Evolutionary conservation across 1,140 invertebrate genomes (phyloP).

Genomic region (Drosophila ogumai): DNA sequence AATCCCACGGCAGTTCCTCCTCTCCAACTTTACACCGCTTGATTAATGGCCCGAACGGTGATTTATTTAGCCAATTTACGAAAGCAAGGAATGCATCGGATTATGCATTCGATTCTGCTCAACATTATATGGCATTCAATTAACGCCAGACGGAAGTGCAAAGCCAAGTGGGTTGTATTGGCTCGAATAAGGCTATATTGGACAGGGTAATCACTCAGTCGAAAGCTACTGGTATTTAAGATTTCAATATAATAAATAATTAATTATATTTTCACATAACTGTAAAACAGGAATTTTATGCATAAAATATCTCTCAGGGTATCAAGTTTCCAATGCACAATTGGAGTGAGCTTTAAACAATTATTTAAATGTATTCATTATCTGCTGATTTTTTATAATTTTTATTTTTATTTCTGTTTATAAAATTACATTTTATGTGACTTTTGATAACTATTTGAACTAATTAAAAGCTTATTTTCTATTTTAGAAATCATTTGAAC

Average conservation of each 20-base stretch:
- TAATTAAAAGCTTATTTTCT: background rate
- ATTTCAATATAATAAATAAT: slow-evolving; percentile 4
- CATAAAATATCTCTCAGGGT: background rate
- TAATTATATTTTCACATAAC: background rate
- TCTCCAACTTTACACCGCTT: slow-evolving; percentile 39
- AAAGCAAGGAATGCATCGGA: slow-evolving; percentile 45
- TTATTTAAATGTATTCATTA: background rate
- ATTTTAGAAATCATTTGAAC: background rate
- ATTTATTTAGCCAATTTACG: slow-evolving; percentile 50
- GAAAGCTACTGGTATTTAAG: slow-evolving; percentile 3
- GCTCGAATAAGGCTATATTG: slow-evolving; percentile 25
- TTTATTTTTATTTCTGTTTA: no score
- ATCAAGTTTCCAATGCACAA: background rate
- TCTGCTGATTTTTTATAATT: background rate
- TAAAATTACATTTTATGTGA: no score
- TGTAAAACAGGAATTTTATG: background rate
- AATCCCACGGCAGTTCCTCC: slow-evolving; percentile 14
- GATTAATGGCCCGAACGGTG: slow-evolving; percentile 62
- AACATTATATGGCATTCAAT: slow-evolving; percentile 39
- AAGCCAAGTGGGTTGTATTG: slow-evolving; percentile 6
- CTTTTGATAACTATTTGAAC: no score
- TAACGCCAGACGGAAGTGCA: slow-evolving; percentile 58
- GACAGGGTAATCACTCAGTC: slow-evolving; percentile 4
- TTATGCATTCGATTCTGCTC: slow-evolving; percentile 43
- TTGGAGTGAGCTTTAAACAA: background rate